A percentile compares a stretch with the other conserved stretches of the same genome.
Evolutionary conservation across 1,140 invertebrate species (phyloP).

Genomic region (Drosophila malerkotliana): DNA sequence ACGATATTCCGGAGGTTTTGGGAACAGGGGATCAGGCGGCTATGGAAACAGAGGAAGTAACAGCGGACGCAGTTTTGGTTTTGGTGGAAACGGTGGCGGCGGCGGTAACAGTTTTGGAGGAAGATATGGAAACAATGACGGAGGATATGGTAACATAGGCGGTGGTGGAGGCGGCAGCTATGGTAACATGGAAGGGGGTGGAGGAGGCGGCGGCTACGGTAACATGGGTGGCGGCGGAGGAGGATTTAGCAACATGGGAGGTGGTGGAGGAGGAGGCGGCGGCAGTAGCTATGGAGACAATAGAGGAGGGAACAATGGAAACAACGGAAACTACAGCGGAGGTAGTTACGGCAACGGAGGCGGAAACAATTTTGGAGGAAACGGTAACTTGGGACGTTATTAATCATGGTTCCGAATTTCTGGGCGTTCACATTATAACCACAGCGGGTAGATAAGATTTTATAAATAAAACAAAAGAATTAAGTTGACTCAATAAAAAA

Average conservation of each 20-base stretch:
- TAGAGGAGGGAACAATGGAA: background rate
- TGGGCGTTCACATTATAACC: background rate
- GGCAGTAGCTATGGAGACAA: slow-evolving; percentile 2
- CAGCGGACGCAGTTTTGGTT: slow-evolving; percentile 3
- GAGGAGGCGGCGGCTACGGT: slow-evolving; percentile 6
- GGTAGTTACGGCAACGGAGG: slow-evolving; percentile 8
- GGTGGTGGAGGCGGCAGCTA: slow-evolving; percentile 5
- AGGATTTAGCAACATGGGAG: slow-evolving; percentile 5
- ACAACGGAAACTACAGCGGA: background rate
- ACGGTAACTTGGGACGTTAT: slow-evolving; percentile 20
- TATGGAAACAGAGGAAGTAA: slow-evolving; percentile 45
- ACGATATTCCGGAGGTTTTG: slow-evolving; percentile 58
- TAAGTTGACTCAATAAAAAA: background rate
- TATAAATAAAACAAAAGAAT: background rate
- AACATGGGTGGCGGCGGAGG: slow-evolving; percentile 11
- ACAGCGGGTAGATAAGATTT: background rate
- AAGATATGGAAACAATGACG: slow-evolving; percentile 5
- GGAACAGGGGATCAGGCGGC: slow-evolving; percentile 35
- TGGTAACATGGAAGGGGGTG: background rate
- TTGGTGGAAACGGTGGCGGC: slow-evolving; percentile 4
- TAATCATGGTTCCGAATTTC: background rate
- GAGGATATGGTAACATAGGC: slow-evolving; percentile 2
- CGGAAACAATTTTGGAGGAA: background rate
- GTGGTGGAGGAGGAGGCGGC: background rate
- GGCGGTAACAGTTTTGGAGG: slow-evolving; percentile 12